Evolutionary conservation across 2,113 vertebrate genomes (phyloP).

Genomic region (Neogobius melanostomus): DNA sequence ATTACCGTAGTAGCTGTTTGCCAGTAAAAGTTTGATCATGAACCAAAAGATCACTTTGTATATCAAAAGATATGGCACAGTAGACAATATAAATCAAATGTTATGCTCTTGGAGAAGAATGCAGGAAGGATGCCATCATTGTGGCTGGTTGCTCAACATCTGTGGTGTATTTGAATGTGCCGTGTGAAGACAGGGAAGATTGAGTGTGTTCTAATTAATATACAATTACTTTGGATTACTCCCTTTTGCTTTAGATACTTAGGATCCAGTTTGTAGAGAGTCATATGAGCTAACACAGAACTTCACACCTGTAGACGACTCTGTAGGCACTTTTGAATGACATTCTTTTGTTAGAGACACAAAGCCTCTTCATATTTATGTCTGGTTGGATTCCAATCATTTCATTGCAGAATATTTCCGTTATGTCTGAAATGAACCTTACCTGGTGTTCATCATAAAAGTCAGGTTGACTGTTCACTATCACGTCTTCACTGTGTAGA

Average conservation of each 20-base stretch:
- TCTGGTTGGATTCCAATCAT: too few species aligned
- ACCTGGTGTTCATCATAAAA: too few species aligned
- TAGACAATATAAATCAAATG: slow-evolving; percentile 45
- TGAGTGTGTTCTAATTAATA: background rate
- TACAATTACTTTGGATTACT: background rate
- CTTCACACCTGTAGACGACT: too few species aligned
- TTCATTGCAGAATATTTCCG: too few species aligned
- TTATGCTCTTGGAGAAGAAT: slow-evolving; percentile 28
- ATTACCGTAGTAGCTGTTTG: slow-evolving; percentile 48
- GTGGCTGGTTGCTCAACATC: slow-evolving; percentile 38
- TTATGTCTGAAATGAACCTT: too few species aligned
- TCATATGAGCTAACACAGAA: background rate
- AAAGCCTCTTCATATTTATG: too few species aligned
- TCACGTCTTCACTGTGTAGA: too few species aligned
- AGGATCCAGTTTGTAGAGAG: background rate
- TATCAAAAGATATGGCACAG: slow-evolving; percentile 27
- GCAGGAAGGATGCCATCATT: slow-evolving; percentile 32
- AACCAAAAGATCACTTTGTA: slow-evolving; percentile 41
- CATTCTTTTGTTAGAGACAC: too few species aligned
- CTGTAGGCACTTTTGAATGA: too few species aligned
- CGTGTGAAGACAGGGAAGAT: background rate
- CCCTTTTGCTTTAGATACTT: background rate
- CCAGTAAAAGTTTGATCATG: slow-evolving; percentile 42
- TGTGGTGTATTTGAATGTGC: slow-evolving; percentile 6
- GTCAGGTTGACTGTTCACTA: too few species aligned